Conservation (phyloP, 2,113 vertebrate genomes). For the Rhipidura dahli region DNA sequence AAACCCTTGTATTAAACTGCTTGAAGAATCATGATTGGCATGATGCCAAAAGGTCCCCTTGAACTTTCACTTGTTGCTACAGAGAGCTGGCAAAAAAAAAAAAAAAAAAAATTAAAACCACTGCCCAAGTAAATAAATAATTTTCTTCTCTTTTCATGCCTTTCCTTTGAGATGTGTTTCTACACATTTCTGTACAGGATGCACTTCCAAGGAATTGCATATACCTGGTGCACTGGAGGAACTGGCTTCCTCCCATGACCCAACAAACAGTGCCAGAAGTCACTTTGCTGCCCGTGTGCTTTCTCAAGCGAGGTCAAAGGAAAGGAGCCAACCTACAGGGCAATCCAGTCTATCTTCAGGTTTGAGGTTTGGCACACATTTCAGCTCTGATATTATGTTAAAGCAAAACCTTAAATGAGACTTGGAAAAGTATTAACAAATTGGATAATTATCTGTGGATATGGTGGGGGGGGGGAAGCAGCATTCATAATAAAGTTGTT, state of each 20-base stretch:
- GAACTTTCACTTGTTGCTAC: neutral
- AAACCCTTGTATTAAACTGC: neutral
- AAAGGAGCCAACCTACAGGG: neutral
- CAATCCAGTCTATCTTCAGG: neutral
- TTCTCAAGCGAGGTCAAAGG: neutral
- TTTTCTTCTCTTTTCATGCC: neutral
- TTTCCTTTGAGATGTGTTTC: neutral
- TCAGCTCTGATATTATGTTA: neutral
- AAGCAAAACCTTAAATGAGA: neutral
- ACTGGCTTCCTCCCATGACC: neutral
- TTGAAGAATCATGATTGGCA: neutral
- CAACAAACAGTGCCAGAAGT: neutral
- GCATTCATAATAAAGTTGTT: neutral
- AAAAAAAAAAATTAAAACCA: neutral
- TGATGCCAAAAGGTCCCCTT: neutral
- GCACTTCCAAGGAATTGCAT: neutral
- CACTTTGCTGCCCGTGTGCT: neutral
- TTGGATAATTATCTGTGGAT: neutral
- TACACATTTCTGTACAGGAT: neutral
- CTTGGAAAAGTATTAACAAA: neutral
- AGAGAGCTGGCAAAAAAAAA: neutral
- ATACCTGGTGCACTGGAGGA: neutral
- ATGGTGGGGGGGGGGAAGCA: rapidly evolving
- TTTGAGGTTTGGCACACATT: neutral
- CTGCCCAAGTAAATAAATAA: neutral